phyloP scores from a whole-genome alignment of 2,888 invertebrate genomes.

The Perdita meconis region DNA sequence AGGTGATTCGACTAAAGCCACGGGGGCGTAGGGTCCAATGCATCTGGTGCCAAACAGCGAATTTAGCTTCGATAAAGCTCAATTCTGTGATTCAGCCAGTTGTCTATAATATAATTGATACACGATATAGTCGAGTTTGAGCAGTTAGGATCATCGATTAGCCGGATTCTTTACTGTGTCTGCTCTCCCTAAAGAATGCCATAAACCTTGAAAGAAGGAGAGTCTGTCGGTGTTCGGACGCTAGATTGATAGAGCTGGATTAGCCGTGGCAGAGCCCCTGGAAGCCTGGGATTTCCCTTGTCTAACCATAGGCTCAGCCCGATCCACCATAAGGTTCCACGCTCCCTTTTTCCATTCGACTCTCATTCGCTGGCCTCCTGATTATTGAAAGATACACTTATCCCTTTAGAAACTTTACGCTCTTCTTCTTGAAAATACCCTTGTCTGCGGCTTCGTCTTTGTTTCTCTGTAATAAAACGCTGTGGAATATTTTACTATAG shows the following conservation, averaged over 20 bases:
- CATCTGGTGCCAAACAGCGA: conserved; percentile 67
- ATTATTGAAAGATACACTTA: conserved; percentile 65
- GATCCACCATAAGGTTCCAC: conserved; percentile 70
- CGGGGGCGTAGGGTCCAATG: conserved; percentile 60
- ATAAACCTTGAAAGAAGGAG: conserved; percentile 59
- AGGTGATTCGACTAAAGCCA: conserved; percentile 76
- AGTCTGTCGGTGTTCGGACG: conserved; percentile 65
- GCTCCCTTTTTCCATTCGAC: conserved; percentile 53
- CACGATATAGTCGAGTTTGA: not conserved
- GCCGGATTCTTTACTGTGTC: conserved; percentile 6
- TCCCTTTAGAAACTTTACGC: not conserved
- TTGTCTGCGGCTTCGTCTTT: not conserved
- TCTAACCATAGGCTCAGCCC: conserved; percentile 71
- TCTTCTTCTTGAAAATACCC: not conserved
- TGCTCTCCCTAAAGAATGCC: conserved; percentile 45
- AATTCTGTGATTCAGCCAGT: conserved; percentile 20
- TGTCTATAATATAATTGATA: not conserved
- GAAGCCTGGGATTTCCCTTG: conserved; percentile 74
- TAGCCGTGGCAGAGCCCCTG: conserved; percentile 74
- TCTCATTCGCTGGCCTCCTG: conserved; percentile 53
- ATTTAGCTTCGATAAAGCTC: conserved; percentile 19
- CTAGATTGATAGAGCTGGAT: conserved; percentile 82
- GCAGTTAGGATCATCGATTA: not conserved
- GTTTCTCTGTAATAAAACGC: not conserved
- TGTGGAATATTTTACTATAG: too few species aligned